Evolutionary conservation across 2,797 vertebrate genomes (phyloP), one percentile per base, ranked within the genome.

Genomic region (Gambusia yucatana): DNA sequence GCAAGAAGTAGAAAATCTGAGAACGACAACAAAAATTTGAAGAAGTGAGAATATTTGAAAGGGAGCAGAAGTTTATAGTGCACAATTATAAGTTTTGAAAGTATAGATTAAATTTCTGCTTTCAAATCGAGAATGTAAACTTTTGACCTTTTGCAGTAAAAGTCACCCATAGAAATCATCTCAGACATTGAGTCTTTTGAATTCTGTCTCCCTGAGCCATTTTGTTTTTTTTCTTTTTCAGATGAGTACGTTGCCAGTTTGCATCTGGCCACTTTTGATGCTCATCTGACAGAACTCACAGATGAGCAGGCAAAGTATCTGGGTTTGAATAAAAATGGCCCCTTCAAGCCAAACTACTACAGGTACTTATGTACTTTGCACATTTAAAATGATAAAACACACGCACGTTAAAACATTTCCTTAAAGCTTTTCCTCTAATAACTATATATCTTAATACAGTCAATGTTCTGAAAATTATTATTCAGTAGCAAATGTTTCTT

Each of bases 331-430:
- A 99, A 99, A 93, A 99, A 99, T 0, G 98, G 98, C 71, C 98
- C 98, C 43, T 99, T 98, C 83, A 99, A 99, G 94, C 98, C 98
- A 85, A 99, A 99, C 93, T 99, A 98, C 88, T 99, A 99, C 96
- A 98, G 98, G 98, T 98, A 94, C 65, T 52, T 0, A 39, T 59
- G 13, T 77, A 22, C 30, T 43, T 14, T 36, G 0, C 16, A 73
- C 48, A 39, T 50, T 69, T 43, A n/a, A 69, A 69, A 70, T 6
- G 2, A 69, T 41, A 41, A 43, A 69, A 14, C 20, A 43, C 39
- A 44, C 4, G 25, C 22, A 43, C 2, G 1, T 70, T 44, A n/a
- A 25, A n/a, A 28, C 25, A 70, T 25, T 43, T 69, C 46, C 4
- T 46, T 16, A 46, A 14, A 46, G 46, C 46, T 16, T 46, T 47